Conservation (phyloP, 1,140 invertebrate species). For the Drosophila cardini region DNA sequence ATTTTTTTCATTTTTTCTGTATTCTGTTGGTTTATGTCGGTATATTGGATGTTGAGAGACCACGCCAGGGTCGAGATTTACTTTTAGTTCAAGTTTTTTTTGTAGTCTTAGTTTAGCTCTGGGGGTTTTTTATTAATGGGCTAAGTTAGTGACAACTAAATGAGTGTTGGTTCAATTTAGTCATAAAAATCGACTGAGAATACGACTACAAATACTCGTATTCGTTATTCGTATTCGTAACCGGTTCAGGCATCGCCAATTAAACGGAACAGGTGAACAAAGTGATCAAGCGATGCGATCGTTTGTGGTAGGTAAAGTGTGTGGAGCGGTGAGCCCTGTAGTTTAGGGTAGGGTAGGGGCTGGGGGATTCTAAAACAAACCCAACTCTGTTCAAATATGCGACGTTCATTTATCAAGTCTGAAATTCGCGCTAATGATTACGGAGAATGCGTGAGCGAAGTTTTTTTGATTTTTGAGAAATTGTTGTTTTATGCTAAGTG, state of each 20-base stretch:
- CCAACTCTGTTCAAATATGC: constrained; percentile 42
- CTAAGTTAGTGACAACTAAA: constrained; percentile 76
- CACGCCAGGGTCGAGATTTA: constrained; percentile 34
- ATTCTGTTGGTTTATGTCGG: not conserved
- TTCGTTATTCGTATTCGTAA: constrained; percentile 15
- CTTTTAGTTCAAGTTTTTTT: not conserved
- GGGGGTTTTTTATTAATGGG: constrained; percentile 62
- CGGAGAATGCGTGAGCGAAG: constrained; percentile 45
- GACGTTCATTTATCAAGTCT: constrained; percentile 49
- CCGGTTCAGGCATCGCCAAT: constrained; percentile 60
- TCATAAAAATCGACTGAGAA: constrained; percentile 41
- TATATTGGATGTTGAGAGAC: not conserved
- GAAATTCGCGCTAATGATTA: constrained; percentile 64
- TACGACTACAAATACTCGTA: constrained; percentile 6
- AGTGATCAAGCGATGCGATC: constrained; percentile 33
- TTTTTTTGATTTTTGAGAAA: constrained; percentile 57
- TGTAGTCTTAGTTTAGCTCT: no score
- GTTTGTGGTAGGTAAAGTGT: not conserved
- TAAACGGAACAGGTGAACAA: constrained; percentile 75
- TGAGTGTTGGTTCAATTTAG: constrained; percentile 60
- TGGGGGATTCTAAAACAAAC: constrained; percentile 11
- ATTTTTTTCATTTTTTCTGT: no score
- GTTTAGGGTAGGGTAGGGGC: not conserved
- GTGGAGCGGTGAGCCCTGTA: not conserved
- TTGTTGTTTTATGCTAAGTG: constrained; percentile 73